Percentiles rank a stretch among this genome's conserved stretches.
Evolutionary conservation across 2,797 vertebrate species (phyloP).

Genomic region (Coreius guichenoti): DNA sequence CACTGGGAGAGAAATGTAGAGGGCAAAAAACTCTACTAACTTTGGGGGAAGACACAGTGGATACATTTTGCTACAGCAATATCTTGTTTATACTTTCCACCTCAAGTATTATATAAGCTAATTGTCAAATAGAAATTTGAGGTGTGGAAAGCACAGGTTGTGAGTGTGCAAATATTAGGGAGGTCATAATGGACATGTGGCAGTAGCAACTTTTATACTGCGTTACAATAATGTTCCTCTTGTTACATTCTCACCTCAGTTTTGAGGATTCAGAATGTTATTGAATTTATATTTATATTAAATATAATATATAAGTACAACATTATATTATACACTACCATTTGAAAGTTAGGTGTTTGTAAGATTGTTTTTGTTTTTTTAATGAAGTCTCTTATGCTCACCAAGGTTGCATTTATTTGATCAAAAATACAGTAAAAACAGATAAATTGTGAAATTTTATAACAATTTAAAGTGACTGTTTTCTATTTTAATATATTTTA

Average conservation of each 20-base stretch:
- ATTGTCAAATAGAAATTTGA: not conserved
- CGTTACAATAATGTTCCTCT: not conserved
- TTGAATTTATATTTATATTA: too few relatives aligned
- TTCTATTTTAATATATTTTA: not conserved
- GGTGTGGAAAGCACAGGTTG: not conserved
- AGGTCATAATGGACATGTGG: not conserved
- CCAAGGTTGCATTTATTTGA: not conserved
- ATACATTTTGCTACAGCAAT: not conserved
- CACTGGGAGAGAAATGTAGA: not conserved
- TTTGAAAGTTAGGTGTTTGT: not conserved
- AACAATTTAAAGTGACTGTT: not conserved
- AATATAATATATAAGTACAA: not conserved
- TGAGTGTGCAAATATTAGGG: not conserved
- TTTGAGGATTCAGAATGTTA: not conserved
- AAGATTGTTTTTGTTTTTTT: not conserved
- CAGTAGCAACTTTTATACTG: not conserved
- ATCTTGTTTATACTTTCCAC: not conserved
- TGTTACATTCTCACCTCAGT: not conserved
- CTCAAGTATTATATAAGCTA: not conserved
- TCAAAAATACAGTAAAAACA: not conserved
- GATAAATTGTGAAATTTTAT: not conserved
- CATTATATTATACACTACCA: not conserved
- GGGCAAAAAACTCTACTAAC: not conserved
- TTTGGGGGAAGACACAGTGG: constrained; percentile 14
- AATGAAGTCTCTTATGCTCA: not conserved